phyloP scores from a whole-genome alignment of 2,888 invertebrate species.

The Sinohyriopsis cumingii region DNA sequence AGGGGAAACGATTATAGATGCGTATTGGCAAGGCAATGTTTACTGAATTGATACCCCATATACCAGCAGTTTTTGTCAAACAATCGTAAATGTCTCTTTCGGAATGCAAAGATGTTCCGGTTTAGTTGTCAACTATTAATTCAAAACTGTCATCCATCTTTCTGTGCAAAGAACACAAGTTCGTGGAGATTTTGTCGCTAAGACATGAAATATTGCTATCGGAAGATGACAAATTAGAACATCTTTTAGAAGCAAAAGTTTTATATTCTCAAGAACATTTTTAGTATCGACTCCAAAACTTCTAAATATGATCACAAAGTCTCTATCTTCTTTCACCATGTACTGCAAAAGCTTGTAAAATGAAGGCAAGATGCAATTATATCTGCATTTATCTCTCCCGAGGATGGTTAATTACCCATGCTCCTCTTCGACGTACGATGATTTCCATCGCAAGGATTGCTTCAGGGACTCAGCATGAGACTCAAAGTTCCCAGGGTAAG shows the following conservation, averaged over 20 bases:
- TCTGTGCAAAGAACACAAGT: slow-evolving; percentile 9
- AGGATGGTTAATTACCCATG: slow-evolving; percentile 27
- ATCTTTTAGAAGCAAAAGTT: neutral
- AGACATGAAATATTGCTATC: slow-evolving; percentile 6
- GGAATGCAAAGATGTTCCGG: slow-evolving; percentile 4
- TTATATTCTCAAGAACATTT: slow-evolving; percentile 27
- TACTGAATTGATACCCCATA: slow-evolving; percentile 17
- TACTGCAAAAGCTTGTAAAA: slow-evolving; percentile 24
- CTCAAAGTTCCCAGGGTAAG: slow-evolving; percentile 29
- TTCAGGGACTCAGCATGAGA: slow-evolving; percentile 26
- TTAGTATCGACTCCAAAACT: slow-evolving; percentile 30
- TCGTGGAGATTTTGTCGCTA: slow-evolving; percentile 5
- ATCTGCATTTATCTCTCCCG: slow-evolving; percentile 20
- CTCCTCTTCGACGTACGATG: slow-evolving; percentile 22
- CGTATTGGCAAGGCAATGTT: too few species aligned
- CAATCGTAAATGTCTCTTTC: slow-evolving; percentile 28
- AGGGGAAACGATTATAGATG: too few species aligned
- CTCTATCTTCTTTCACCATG: slow-evolving; percentile 13
- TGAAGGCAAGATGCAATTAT: slow-evolving; percentile 30
- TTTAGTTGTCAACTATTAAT: neutral
- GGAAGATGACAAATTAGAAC: too few species aligned
- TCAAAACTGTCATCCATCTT: slow-evolving; percentile 6
- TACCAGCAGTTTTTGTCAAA: slow-evolving; percentile 17
- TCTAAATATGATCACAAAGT: slow-evolving; percentile 29
- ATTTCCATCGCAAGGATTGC: slow-evolving; percentile 23